Percentiles rank a stretch among this genome's conserved stretches.
Conservation (phyloP, 2,113 vertebrate species). For the Rattus rattus region DNA sequence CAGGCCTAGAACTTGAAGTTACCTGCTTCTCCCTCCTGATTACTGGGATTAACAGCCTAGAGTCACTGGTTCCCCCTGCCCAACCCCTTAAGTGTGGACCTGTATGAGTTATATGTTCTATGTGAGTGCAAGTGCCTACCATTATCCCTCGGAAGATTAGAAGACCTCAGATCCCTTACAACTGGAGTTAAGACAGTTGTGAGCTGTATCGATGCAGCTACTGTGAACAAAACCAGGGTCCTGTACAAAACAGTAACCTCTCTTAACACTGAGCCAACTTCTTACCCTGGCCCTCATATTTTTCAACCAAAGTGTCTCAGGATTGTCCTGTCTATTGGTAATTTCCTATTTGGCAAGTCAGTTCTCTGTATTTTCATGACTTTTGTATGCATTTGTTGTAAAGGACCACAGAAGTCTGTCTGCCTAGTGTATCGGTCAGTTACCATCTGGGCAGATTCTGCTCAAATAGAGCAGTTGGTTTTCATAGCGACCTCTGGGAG, state of each 20-base stretch:
- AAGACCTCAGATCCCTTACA: neutral
- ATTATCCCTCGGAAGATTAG: neutral
- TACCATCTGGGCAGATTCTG: neutral
- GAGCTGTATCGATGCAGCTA: neutral
- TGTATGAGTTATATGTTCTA: neutral
- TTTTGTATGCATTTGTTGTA: neutral
- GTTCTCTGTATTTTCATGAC: neutral
- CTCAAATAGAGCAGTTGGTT: neutral
- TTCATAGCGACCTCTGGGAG: neutral
- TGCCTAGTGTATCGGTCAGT: neutral
- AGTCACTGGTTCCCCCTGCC: neutral
- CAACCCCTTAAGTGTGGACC: neutral
- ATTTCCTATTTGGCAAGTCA: constrained; percentile 1
- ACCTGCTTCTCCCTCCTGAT: neutral
- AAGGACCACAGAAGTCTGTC: neutral
- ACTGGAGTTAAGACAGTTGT: neutral
- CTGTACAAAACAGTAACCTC: neutral
- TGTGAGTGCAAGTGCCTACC: neutral
- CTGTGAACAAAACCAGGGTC: neutral
- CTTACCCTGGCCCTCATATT: neutral
- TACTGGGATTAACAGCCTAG: neutral
- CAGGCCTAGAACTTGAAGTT: neutral
- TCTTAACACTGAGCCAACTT: neutral
- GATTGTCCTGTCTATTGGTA: neutral
- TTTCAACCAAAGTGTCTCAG: neutral